A percentile compares a stretch with the other conserved stretches of the same genome.
Conservation (phyloP, 2,888 invertebrate species). For the Brachypalpus laphriformis region DNA sequence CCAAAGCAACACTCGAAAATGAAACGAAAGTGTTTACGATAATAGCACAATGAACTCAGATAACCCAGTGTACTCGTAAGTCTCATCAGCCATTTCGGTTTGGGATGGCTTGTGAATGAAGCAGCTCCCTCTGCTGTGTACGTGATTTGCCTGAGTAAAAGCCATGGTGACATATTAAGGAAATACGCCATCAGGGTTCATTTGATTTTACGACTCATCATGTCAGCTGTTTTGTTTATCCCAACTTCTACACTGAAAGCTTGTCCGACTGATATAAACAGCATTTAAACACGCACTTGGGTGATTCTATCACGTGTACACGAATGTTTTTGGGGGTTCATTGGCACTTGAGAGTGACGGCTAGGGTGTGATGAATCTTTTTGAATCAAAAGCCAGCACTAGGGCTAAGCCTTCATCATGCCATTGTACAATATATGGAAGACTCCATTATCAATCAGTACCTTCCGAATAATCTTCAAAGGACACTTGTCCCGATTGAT, state of each 20-base stretch:
- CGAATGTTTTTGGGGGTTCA: not conserved
- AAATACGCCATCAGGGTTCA: constrained; percentile 34
- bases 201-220: constrained; percentile 53
- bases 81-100: not conserved
- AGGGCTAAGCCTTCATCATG: no score
- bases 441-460: no score
- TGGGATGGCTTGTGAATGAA: not conserved
- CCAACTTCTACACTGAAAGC: constrained; percentile 13
- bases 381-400: no score
- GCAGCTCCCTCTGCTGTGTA: constrained; percentile 25
- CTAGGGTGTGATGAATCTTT: not conserved
- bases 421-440: no score
- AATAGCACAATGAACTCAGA: constrained; percentile 48
- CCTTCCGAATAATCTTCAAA: no score
- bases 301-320: not conserved
- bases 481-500: no score
- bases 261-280: constrained; percentile 22
- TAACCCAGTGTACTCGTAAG: constrained; percentile 49
- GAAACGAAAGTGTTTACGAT: constrained; percentile 51
- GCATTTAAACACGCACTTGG: constrained; percentile 30
- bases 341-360: not conserved
- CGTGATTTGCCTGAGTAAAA: constrained; percentile 43
- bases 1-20: constrained; percentile 22
- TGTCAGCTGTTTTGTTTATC: constrained; percentile 42
- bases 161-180: constrained; percentile 31